Evolutionary conservation across 2,113 vertebrate genomes (phyloP).

Genomic region (Limnothrissa miodon): DNA sequence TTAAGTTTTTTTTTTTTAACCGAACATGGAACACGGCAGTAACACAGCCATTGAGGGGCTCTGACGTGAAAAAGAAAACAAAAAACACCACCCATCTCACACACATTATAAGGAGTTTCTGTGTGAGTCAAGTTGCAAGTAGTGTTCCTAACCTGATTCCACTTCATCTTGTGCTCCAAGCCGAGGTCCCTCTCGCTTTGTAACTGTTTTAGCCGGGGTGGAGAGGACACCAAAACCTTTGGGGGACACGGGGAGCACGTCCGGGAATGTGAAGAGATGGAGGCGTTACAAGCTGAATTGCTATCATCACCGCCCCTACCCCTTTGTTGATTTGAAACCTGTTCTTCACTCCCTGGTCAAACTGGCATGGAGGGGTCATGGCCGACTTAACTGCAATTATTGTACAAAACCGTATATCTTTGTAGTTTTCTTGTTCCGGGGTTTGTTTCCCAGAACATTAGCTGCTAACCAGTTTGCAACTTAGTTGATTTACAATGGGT

Average conservation of each 20-base stretch:
- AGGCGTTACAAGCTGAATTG: background rate
- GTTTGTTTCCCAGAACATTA: no score
- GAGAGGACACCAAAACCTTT: slow-evolving; percentile 25
- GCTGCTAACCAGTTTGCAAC: no score
- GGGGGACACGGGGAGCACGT: slow-evolving; percentile 28
- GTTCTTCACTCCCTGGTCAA: slow-evolving; percentile 41
- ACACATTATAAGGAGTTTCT: background rate
- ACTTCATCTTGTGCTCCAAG: background rate
- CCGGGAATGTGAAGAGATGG: slow-evolving; percentile 31
- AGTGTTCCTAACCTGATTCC: background rate
- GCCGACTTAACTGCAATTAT: slow-evolving; percentile 66
- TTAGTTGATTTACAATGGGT: no score
- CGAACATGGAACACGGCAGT: slow-evolving; percentile 29
- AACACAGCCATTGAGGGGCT: slow-evolving; percentile 17
- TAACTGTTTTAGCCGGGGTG: background rate
- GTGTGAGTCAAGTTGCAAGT: background rate
- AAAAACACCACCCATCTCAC: background rate
- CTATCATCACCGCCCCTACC: background rate
- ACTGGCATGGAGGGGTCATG: slow-evolving; percentile 50
- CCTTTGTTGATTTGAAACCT: slow-evolving; percentile 41
- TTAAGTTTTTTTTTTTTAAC: slow-evolving; percentile 23
- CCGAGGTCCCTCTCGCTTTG: slow-evolving; percentile 1
- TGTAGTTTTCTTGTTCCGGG: slow-evolving; percentile 47
- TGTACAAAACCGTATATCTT: slow-evolving; percentile 57
- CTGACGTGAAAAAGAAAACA: slow-evolving; percentile 6